A percentile compares a stretch with the other conserved stretches of the same genome.
These are phyloP conservation scores for Eupithecia insigniata DNA, from an alignment of 2,888 invertebrate species.

Conservation along the genomic window DNA sequence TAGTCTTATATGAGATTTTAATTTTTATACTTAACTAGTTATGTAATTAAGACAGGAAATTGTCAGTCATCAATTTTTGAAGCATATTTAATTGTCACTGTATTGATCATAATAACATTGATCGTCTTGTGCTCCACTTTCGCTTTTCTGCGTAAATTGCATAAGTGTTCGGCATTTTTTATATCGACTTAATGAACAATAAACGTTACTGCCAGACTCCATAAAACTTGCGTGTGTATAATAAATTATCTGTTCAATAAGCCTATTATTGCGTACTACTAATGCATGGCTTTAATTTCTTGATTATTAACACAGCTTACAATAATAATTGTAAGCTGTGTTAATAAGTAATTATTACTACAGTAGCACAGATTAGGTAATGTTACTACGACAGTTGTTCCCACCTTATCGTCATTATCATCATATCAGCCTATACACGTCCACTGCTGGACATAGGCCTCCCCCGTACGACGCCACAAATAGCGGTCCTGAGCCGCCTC, in stretches of 20 bases:
- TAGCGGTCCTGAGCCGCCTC: no score
- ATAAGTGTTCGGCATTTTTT: not conserved
- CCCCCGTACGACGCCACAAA: no score
- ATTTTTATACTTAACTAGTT: not conserved
- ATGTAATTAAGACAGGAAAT: conserved; percentile 3
- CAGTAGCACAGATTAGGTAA: no score
- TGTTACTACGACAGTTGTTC: no score
- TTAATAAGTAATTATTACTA: no score
- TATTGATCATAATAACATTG: not conserved
- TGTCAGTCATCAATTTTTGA: not conserved
- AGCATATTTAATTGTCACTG: not conserved
- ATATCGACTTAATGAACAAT: not conserved
- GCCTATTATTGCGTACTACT: not conserved
- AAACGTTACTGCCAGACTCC: not conserved
- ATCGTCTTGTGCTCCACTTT: conserved; percentile 60
- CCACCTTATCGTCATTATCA: no score
- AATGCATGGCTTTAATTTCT: not conserved
- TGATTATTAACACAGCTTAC: not conserved
- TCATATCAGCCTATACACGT: no score
- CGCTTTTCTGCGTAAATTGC: conserved; percentile 24
- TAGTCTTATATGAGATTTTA: not conserved
- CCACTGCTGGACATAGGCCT: no score
- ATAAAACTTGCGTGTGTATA: conserved; percentile 3
- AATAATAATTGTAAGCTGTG: no score
- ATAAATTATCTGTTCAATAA: not conserved